Base-by-base conservation (phyloP, 2,113 vertebrate species). In the Sinocyclocheilus rhinocerous region DNA sequence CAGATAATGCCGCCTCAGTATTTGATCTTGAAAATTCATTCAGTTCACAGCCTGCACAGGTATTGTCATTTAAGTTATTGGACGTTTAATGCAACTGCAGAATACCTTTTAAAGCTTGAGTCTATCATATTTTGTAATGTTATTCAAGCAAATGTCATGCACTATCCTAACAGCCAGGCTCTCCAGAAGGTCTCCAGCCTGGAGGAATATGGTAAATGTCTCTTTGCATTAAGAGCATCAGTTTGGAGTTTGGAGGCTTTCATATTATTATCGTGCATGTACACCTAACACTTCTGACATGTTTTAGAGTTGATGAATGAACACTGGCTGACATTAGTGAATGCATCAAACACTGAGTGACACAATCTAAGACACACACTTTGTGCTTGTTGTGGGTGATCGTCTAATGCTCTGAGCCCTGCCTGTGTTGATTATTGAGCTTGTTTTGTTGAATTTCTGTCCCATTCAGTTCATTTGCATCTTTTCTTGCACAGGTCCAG, bases 1-100 rank as follows among this genome's bases (percentile, higher is more conserved):
- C 96, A 85, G 96, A 94, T 81, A 97, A 94, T 3, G 96, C 95
- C 86, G 96, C 95, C 77, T 94, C 95, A n/a, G 94, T 97, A 81
- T 93, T 97, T 88, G 96, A 98, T 89, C 76, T 95, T 76, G 95
- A 96, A 85, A 91, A 90, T 65, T 94, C 95, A 13, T 95, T 92
- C 88, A 95, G 94, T 79, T 39, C 91, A 42, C 96, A 95, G 77
- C 92, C 94, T 0, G 86, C 94, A 65, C 96, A 99, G 96, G 98
- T 99, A 95, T 88, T 45, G 77, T 73, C 26, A 1, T n/a, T 76
- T 10, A 0, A 63, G 20, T 73, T 50, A 65, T 12, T 50, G 22
- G 24, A 83, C 9, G 18, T 45, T 50, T 69, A 3, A 33, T 33
- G 1, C 8, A 18, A 18, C 24, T 12, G n/a, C 6, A 4, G 33